phyloP scores from a whole-genome alignment of 2,888 invertebrate species.

The Tetheella fluctuosa region DNA sequence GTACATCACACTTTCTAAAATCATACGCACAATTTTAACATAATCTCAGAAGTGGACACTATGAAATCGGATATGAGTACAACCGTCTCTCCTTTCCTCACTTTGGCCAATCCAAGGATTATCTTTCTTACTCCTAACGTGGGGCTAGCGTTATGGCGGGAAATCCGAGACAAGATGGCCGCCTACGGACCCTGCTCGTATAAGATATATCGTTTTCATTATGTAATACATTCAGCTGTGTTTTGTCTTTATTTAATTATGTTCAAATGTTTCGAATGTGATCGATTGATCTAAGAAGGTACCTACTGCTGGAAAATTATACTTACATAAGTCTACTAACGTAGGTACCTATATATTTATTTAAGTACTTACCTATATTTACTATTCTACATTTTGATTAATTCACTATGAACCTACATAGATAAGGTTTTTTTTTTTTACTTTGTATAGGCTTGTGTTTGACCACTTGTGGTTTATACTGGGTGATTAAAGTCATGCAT shows the following conservation, averaged over 20 bases:
- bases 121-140: slow-evolving; percentile 59
- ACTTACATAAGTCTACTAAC: not conserved
- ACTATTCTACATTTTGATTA: no score
- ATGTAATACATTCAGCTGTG: slow-evolving; percentile 41
- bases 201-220: slow-evolving; percentile 55
- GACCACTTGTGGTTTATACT: no score
- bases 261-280: slow-evolving; percentile 27
- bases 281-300: not conserved
- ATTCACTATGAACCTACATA: no score
- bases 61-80: slow-evolving; percentile 54
- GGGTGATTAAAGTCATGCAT: no score
- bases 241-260: slow-evolving; percentile 40
- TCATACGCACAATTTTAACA: slow-evolving; percentile 14
- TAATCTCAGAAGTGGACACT: slow-evolving; percentile 21
- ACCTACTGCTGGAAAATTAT: not conserved
- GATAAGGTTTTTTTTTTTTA: no score
- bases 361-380: no score
- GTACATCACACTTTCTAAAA: not conserved
- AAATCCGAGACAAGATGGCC: slow-evolving; percentile 70
- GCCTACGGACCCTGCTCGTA: slow-evolving; percentile 41
- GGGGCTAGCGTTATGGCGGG: slow-evolving; percentile 52
- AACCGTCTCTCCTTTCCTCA: slow-evolving; percentile 39
- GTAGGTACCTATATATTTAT: not conserved
- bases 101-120: slow-evolving; percentile 69
- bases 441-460: no score